Conservation (phyloP, 1,140 invertebrate species). For the Tribolium madens region DNA sequence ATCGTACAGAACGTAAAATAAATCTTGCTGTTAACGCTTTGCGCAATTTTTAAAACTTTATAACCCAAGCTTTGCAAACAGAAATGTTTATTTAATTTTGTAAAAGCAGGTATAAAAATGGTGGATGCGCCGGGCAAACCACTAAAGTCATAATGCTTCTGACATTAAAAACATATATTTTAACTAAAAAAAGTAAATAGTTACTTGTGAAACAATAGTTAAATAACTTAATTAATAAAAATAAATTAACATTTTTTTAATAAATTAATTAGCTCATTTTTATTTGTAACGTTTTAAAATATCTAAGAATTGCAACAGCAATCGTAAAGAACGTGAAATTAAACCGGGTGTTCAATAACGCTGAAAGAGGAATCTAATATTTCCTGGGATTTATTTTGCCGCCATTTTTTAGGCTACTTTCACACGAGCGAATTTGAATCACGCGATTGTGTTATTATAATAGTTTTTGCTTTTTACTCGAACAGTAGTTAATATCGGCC, state of each 20-base stretch:
- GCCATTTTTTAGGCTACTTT: conserved; percentile 16
- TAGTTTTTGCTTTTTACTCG: conserved; percentile 21
- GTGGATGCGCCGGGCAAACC: conserved; percentile 16
- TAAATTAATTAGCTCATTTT: no score
- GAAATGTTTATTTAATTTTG: no score
- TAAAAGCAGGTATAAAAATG: background rate
- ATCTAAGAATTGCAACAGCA: background rate
- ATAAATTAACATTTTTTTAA: no score
- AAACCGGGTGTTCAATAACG: background rate
- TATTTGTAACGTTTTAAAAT: background rate
- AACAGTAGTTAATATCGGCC: conserved; percentile 5
- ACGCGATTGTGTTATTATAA: conserved; percentile 31
- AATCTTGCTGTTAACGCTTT: no score
- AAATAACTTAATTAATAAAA: no score
- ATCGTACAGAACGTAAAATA: no score
- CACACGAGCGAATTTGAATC: conserved; percentile 14
- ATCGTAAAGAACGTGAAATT: background rate
- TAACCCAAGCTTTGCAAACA: no score
- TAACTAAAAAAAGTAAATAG: no score
- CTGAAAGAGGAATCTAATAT: conserved; percentile 4
- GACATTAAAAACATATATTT: no score
- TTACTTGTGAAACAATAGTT: no score
- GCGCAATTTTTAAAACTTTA: no score
- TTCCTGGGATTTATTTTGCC: background rate
- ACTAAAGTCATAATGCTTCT: no score